Percentiles rank a stretch among this genome's conserved stretches.
phyloP scores from a whole-genome alignment of 2,888 invertebrate species.

The Salticus scenicus region DNA sequence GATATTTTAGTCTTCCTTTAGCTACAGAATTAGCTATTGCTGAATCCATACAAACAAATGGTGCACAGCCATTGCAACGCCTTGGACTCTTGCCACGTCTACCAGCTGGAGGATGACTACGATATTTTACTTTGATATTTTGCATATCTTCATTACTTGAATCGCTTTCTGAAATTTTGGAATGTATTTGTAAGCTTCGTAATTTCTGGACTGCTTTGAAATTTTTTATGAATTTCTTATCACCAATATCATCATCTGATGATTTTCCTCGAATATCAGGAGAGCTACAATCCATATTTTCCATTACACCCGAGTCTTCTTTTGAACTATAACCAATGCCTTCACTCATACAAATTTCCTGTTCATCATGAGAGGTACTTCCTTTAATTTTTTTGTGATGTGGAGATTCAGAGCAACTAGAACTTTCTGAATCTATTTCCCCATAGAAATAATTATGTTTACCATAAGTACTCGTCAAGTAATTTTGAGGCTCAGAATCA shows the following conservation, averaged over 20 bases:
- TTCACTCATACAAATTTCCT: background rate
- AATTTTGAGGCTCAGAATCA: constrained; percentile 4
- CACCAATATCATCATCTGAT: constrained; percentile 42
- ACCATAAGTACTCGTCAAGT: background rate
- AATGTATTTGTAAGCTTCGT: constrained; percentile 24
- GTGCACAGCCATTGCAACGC: constrained; percentile 41
- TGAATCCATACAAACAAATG: constrained; percentile 63
- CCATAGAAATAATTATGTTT: background rate
- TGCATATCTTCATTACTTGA: constrained; percentile 64
- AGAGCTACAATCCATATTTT: constrained; percentile 29
- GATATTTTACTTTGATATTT: constrained; percentile 27
- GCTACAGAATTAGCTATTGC: constrained; percentile 32
- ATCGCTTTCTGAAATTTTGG: constrained; percentile 57
- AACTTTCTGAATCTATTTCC: constrained; percentile 33
- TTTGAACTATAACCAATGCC: background rate
- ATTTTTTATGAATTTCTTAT: constrained; percentile 24
- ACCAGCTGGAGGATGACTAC: constrained; percentile 50
- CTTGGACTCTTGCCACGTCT: constrained; percentile 51
- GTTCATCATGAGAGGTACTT: background rate
- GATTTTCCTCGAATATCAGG: constrained; percentile 38
- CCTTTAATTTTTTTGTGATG: constrained; percentile 59
- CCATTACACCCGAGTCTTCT: constrained; percentile 4
- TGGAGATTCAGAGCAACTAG: constrained; percentile 42
- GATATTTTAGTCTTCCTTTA: constrained; percentile 54
- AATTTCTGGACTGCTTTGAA: constrained; percentile 36